Conservation (phyloP, 2,113 vertebrate genomes). For the Butorides virescens region DNA sequence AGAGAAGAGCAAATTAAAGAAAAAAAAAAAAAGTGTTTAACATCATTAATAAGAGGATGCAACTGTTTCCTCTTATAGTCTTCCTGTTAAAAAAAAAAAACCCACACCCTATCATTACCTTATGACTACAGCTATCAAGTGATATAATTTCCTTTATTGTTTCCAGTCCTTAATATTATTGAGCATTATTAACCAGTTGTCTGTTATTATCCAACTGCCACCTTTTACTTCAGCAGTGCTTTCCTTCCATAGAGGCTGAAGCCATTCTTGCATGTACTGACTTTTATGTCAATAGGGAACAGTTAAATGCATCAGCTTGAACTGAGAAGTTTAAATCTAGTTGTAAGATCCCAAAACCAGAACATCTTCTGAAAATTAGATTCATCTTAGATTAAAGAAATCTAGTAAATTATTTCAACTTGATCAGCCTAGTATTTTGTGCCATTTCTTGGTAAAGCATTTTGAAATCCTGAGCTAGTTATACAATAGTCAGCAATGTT, state of each 20-base stretch:
- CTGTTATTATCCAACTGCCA: neutral
- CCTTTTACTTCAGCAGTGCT: neutral
- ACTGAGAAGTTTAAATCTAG: neutral
- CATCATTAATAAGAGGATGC: neutral
- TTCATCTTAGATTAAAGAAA: neutral
- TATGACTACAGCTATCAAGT: neutral
- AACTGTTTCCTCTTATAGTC: neutral
- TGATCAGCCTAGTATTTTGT: neutral
- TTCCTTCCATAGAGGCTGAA: neutral
- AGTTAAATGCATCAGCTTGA: neutral
- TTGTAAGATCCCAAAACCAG: neutral
- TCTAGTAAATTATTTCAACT: neutral
- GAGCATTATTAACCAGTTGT: neutral
- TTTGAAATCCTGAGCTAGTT: neutral
- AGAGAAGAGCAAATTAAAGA: neutral
- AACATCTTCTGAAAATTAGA: neutral
- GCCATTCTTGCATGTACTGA: neutral
- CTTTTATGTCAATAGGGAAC: neutral
- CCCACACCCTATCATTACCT: neutral
- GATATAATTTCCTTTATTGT: neutral
- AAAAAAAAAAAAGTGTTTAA: neutral
- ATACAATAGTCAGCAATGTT: neutral
- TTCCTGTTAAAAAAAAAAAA: neutral
- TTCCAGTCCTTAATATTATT: conserved; percentile 4
- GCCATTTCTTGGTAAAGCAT: neutral